Conservation (phyloP, 2,113 vertebrate species). For the Notarius lentiginosus region DNA sequence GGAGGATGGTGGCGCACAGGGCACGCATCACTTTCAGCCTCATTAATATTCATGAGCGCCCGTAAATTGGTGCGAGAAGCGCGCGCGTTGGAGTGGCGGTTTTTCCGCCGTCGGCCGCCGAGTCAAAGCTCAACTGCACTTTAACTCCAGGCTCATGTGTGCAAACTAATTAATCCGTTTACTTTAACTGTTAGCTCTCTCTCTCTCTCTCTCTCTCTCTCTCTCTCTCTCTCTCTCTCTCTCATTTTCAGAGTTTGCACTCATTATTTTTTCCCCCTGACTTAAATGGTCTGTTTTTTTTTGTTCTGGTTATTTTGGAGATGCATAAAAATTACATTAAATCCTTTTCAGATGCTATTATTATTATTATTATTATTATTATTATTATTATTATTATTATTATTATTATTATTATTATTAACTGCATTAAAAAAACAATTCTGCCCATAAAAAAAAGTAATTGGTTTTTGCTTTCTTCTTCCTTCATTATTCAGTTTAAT, state of each 20-base stretch:
- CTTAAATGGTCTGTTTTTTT: background rate
- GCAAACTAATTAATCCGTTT: conserved; percentile 21
- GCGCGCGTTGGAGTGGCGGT: conserved; percentile 68
- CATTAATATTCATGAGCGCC: conserved; percentile 74
- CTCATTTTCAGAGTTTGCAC: background rate
- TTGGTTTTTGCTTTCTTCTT: background rate
- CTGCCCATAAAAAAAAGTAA: background rate
- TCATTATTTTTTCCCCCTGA: background rate
- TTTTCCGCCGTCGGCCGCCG: conserved; percentile 66
- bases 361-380: too few relatives aligned
- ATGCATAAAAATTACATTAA: background rate
- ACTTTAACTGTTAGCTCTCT: background rate
- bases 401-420: too few relatives aligned
- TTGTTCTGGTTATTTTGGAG: background rate
- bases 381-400: too few relatives aligned
- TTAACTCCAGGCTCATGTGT: conserved; percentile 23
- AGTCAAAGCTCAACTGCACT: conserved; percentile 64
- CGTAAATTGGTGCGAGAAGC: conserved; percentile 69
- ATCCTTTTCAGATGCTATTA: background rate
- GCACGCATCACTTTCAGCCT: conserved; percentile 62
- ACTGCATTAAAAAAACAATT: background rate
- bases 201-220: background rate
- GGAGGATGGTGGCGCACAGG: conserved; percentile 53
- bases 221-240: background rate
- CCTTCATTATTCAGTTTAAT: too few relatives aligned